Base-by-base conservation (phyloP, 2,797 vertebrate species). In the Pantherophis vulpinus region DNA sequence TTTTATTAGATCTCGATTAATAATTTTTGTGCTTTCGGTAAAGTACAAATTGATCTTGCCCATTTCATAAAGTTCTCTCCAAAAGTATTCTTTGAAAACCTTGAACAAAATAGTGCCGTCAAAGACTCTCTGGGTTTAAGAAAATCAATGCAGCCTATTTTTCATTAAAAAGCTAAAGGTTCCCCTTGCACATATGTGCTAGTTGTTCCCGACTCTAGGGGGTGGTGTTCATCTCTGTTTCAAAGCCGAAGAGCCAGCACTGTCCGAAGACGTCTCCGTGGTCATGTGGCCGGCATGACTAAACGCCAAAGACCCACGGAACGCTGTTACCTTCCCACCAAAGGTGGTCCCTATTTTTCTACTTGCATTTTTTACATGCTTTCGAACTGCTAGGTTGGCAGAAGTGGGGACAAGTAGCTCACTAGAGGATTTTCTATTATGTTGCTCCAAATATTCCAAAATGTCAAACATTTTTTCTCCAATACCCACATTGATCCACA, bases 251-350 rank as follows among this genome's bases (percentile, higher is more conserved):
- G 1, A 51, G 47, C 47, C 47, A 8, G 47, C 47, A 0, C 47
- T 51, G 47, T 51, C 47, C 47, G 6, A 51, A 51, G 47, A 8
- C 7, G 47, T 51, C 7, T 51, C 47, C 1, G 47, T 51, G 47
- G 47, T 51, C 47, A 51, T 51, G 47, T 51, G 47, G 7, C 47
- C 7, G 47, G 47, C 47, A 51, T 51, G 7, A 51, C 47, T 51
- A 1, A 51, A 51, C 6, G 6, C 1, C 47, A 51, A 51, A 51
- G 47, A 0, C 47, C 0, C 47, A 51, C 6, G 47, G 1, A 51
- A 51, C 47, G 6, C 47, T 51, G 47, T 51, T 51, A 7, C 47
- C 47, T 51, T 51, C 47, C 47, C 47, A 51, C 47, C 47, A 51
- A 51, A 51, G 47, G 0, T 51, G 47, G 47, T 7, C 47, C 47